Base-by-base conservation (phyloP, 2,797 vertebrate species). In the Siniperca obscura region DNA sequence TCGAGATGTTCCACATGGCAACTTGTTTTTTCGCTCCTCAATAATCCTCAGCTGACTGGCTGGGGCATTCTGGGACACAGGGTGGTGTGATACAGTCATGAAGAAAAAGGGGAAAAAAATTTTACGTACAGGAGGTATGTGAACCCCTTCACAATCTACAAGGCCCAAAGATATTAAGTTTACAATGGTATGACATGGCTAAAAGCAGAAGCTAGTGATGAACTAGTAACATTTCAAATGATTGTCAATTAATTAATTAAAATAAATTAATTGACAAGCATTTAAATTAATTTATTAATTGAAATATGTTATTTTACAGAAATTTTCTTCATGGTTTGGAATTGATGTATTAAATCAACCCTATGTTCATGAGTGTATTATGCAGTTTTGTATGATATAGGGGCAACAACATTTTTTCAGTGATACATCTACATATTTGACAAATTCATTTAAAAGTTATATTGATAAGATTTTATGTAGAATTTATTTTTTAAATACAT, bases 11-110 rank as follows among this genome's bases (percentile, higher is more conserved):
- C 19, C 25, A 9, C 53, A 38, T 2, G 8, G 36, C 22, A 17
- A 16, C n/a, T 60, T 80, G 40, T 74, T 76, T 80, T 82, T 57
- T 16, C 30, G 38, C 27, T 25, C 42, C 25, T 61, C 52, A 48
- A 11, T 56, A 70, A 73, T 22, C 57, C 16, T 40, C 14, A 59
- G 2, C 16, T 68, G 12, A 40, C 17, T 5, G 7, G 13, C 21
- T 27, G 61, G 42, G 36, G 22, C 6, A 22, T 61, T 76, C 14
- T 68, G 55, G 27, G 16, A 60, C 22, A 68, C 8, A 52, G 3
- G 1, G 52, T 19, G 13, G n/a, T n/a, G 40, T 38, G 30, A 40
- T 27, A 16, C 22, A 50, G 40, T 61, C 25, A 57, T 50, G 69
- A 61, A 19, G 56, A 50, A 59, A 8, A 40, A 40, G 38, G 4